phyloP scores from a whole-genome alignment of 2,113 vertebrate species.

The Datnioides undecimradiatus region DNA sequence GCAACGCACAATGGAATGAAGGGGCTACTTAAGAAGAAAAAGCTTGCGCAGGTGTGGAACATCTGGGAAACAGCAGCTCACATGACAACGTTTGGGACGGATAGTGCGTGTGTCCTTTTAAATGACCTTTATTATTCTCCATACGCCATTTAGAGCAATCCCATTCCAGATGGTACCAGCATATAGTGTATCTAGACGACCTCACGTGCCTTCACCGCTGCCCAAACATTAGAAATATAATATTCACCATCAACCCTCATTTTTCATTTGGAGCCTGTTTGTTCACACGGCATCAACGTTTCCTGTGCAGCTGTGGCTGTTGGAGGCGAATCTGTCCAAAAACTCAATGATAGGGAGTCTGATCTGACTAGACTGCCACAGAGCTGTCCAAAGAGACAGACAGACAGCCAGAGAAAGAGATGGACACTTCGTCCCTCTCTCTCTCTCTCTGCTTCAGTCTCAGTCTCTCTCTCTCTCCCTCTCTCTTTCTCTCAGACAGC shows the following conservation, averaged over 20 bases:
- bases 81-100: background rate
- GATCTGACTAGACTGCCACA: constrained; percentile 46
- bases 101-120: background rate
- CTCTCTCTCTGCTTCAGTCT: background rate
- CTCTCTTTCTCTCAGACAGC: constrained; percentile 32
- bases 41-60: background rate
- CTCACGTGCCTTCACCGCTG: constrained; percentile 4
- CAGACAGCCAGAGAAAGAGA: constrained; percentile 31
- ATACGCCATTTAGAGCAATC: background rate
- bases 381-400: constrained; percentile 55
- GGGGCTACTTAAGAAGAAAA: background rate
- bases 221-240: constrained; percentile 6
- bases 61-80: background rate
- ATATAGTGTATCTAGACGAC: background rate
- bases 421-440: constrained; percentile 31
- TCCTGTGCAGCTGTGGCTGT: constrained; percentile 67
- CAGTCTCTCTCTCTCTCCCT: constrained; percentile 14
- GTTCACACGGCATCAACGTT: constrained; percentile 34
- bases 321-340: constrained; percentile 60
- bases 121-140: background rate
- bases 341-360: constrained; percentile 44
- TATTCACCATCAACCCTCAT: constrained; percentile 26
- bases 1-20: background rate
- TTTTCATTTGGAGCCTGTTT: constrained; percentile 45
- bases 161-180: background rate